A percentile compares a stretch with the other conserved stretches of the same genome.
These are phyloP conservation scores for Eurytoma californica DNA, from an alignment of 2,888 invertebrate genomes.

Conservation along the genomic window DNA sequence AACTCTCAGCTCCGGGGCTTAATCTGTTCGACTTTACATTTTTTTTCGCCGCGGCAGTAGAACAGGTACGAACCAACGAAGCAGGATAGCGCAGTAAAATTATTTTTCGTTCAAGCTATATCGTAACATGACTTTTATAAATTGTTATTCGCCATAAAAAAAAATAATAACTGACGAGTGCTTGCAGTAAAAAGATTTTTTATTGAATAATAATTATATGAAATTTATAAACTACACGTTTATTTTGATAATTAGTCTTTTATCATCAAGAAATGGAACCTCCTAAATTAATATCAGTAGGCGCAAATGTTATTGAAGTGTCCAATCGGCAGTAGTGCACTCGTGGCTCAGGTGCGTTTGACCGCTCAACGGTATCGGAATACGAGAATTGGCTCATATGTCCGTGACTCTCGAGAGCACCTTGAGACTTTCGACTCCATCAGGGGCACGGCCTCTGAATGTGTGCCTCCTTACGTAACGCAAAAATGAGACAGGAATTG, in stretches of 20 bases:
- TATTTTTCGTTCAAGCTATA: too few species aligned
- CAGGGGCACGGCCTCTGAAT: slow-evolving; percentile 45
- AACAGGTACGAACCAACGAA: background rate
- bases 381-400: slow-evolving; percentile 16
- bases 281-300: background rate
- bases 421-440: slow-evolving; percentile 64
- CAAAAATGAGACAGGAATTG: slow-evolving; percentile 58
- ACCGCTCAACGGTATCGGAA: background rate
- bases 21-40: slow-evolving; percentile 28
- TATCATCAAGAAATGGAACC: too few species aligned
- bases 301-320: too few species aligned
- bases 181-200: too few species aligned
- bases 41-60: slow-evolving; percentile 8
- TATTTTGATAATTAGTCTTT: too few species aligned
- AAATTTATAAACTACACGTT: too few species aligned
- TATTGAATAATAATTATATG: too few species aligned
- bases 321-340: too few species aligned
- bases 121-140: too few species aligned
- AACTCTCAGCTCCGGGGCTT: slow-evolving; percentile 28
- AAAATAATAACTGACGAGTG: too few species aligned
- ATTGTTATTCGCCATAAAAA: too few species aligned
- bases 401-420: slow-evolving; percentile 48
- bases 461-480: slow-evolving; percentile 43
- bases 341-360: too few species aligned
- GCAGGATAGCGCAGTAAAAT: background rate